phyloP scores from a whole-genome alignment of 2,113 vertebrate species.

The Numida meleagris region DNA sequence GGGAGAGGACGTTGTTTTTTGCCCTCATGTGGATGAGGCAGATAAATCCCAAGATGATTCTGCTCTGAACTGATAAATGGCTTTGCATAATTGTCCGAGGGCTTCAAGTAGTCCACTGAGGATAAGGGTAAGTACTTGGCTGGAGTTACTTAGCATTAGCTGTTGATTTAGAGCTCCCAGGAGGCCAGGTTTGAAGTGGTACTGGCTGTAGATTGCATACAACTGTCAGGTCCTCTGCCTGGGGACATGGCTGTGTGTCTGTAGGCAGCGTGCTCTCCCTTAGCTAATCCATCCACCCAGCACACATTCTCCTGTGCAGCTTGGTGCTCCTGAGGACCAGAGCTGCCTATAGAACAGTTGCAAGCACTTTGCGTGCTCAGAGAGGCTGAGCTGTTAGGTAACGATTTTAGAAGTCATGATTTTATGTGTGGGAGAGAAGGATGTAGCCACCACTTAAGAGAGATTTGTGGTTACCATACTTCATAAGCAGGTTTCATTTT shows the following conservation, averaged over 20 bases:
- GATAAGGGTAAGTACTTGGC: not conserved
- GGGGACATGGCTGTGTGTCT: not conserved
- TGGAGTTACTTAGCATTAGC: not conserved
- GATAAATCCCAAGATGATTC: not conserved
- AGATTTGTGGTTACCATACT: not conserved
- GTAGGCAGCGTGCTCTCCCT: not conserved
- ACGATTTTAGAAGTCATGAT: not conserved
- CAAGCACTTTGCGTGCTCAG: not conserved
- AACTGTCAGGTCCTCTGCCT: not conserved
- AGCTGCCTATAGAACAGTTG: not conserved
- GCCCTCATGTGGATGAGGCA: not conserved
- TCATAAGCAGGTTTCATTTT: not conserved
- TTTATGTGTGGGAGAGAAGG: accelerated
- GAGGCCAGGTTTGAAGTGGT: not conserved
- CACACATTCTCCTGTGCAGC: accelerated
- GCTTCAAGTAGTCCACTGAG: not conserved
- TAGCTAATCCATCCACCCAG: not conserved
- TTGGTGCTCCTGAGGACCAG: accelerated
- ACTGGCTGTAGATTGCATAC: accelerated
- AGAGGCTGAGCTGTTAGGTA: not conserved
- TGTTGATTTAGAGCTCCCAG: not conserved
- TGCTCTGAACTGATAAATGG: not conserved
- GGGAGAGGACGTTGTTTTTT: constrained; percentile 25
- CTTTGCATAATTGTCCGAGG: not conserved
- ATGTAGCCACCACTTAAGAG: accelerated